These are phyloP conservation scores for Dasysyrphus tricinctus DNA, from an alignment of 2,888 invertebrate species.

Conservation along the genomic window DNA sequence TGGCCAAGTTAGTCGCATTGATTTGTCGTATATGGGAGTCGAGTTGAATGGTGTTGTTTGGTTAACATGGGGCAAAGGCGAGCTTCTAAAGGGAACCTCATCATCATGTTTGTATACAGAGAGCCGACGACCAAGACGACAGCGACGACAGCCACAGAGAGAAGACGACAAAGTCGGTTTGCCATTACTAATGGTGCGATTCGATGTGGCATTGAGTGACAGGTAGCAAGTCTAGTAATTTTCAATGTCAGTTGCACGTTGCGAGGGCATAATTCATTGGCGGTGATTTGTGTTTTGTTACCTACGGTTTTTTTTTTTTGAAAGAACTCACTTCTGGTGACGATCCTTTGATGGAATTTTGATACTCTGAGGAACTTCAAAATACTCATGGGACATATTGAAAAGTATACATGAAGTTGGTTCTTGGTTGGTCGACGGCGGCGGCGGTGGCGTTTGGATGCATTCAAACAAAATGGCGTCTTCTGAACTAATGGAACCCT, in stretches of 20 bases:
- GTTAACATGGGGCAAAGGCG: conserved; percentile 6
- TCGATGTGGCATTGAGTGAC: conserved; percentile 74
- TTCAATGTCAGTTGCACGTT: conserved; percentile 73
- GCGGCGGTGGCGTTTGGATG: not conserved
- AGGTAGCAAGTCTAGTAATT: conserved; percentile 74
- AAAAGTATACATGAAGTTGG: conserved; percentile 6
- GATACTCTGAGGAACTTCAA: conserved; percentile 15
- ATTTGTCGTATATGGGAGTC: conserved; percentile 61
- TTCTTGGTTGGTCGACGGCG: not conserved
- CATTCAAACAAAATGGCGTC: conserved; percentile 1
- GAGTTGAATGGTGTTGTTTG: conserved; percentile 27
- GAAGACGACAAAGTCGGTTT: conserved; percentile 43
- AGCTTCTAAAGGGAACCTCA: conserved; percentile 30
- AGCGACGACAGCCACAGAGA: conserved; percentile 2
- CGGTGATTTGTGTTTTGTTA: conserved; percentile 62
- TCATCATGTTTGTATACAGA: conserved; percentile 4
- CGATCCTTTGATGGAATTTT: not conserved
- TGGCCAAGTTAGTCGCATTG: conserved; percentile 53
- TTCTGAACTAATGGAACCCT: not conserved
- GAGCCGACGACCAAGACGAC: not conserved
- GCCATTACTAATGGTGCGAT: conserved; percentile 76
- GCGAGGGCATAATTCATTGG: conserved; percentile 71
- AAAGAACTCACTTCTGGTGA: not conserved
- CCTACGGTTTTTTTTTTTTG: not conserved
- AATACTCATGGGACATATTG: conserved; percentile 46